A percentile compares a stretch with the other conserved stretches of the same genome.
These are phyloP conservation scores for Balaeniceps rex DNA, from an alignment of 2,113 vertebrate species.

Conservation along the genomic window DNA sequence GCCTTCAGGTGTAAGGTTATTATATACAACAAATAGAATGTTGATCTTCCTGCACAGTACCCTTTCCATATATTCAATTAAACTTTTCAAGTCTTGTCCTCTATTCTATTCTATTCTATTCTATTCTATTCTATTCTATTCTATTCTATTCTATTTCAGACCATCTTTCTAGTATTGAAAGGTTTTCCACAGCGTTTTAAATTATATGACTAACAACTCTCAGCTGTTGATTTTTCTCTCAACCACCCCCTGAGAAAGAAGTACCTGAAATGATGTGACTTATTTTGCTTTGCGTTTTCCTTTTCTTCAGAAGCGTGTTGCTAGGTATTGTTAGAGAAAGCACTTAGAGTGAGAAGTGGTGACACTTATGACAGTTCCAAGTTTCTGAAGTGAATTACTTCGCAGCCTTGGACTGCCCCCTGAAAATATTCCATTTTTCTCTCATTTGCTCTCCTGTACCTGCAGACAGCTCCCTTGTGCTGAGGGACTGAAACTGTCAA, in stretches of 20 bases:
- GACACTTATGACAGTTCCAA: background rate
- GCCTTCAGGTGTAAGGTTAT: background rate
- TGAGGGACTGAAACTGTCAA: background rate
- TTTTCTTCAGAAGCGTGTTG: background rate
- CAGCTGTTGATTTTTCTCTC: background rate
- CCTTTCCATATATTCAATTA: background rate
- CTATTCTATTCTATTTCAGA: background rate
- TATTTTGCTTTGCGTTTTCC: background rate
- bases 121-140: background rate
- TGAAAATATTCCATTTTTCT: constrained; percentile 42
- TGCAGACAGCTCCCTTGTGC: background rate
- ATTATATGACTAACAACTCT: background rate
- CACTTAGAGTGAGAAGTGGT: constrained; percentile 33
- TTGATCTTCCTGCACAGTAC: background rate
- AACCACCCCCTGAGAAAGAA: background rate
- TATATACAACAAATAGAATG: background rate
- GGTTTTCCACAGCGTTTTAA: background rate
- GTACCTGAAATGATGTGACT: background rate
- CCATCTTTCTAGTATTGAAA: background rate
- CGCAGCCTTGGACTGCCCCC: background rate
- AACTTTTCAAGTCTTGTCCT: background rate
- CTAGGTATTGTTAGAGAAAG: constrained; percentile 11
- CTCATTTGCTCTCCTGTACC: constrained; percentile 1
- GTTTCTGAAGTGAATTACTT: constrained; percentile 12
- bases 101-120: background rate